Evolutionary conservation across 2,797 vertebrate species (phyloP).

Genomic region (Danio jaintianensis): DNA sequence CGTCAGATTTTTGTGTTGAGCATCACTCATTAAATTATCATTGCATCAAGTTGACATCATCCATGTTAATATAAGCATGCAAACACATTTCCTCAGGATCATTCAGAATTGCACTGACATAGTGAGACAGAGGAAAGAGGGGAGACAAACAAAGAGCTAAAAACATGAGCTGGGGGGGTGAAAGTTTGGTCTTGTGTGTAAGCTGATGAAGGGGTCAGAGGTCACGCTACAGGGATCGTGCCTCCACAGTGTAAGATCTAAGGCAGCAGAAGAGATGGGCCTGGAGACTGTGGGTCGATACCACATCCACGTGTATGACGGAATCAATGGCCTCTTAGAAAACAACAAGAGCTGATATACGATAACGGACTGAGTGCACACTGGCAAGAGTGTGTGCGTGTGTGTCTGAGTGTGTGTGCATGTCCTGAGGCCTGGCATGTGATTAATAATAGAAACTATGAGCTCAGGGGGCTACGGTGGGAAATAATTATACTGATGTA

Average conservation of each 20-base stretch:
- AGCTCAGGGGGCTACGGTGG: constrained; percentile 18
- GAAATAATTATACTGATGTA: constrained; percentile 43
- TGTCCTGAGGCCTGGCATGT: not conserved
- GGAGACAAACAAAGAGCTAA: not conserved
- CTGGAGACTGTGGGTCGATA: constrained; percentile 69
- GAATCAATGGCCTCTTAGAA: constrained; percentile 67
- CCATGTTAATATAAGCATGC: constrained; percentile 86
- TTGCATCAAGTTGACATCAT: constrained; percentile 85
- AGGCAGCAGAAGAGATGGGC: constrained; percentile 31
- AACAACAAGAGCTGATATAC: constrained; percentile 57
- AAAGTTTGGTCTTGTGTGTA: not conserved
- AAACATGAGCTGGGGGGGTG: constrained; percentile 9
- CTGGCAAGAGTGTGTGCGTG: not conserved
- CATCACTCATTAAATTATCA: constrained; percentile 80
- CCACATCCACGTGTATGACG: constrained; percentile 69
- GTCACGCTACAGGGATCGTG: constrained; percentile 14
- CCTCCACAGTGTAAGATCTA: constrained; percentile 47
- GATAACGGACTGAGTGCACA: constrained; percentile 36
- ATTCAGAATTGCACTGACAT: constrained; percentile 78
- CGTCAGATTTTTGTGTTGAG: constrained; percentile 76
- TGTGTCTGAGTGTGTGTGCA: not conserved
- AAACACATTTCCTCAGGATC: constrained; percentile 79
- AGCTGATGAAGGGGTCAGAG: constrained; percentile 27
- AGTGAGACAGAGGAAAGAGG: constrained; percentile 64
- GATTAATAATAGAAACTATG: constrained; percentile 41